A percentile compares a stretch with the other conserved stretches of the same genome.
Conservation (phyloP, 2,113 vertebrate genomes). For the Trichechus manatus region DNA sequence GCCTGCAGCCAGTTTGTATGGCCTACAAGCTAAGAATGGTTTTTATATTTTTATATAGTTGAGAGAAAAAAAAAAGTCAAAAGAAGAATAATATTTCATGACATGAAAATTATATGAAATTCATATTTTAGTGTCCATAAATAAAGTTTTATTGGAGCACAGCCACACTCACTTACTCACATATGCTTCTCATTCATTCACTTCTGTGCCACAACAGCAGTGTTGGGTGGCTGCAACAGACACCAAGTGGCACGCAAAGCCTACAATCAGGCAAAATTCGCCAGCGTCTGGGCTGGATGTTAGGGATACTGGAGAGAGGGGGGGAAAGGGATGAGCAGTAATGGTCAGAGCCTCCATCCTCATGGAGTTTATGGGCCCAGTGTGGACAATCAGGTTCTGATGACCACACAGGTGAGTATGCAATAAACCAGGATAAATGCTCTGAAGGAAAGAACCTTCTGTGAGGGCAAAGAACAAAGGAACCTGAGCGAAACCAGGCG, state of each 20-base stretch:
- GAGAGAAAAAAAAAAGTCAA: not conserved
- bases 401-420: not conserved
- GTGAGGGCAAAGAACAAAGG: not conserved
- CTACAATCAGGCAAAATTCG: not conserved
- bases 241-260: not conserved
- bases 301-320: not conserved
- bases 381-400: not conserved
- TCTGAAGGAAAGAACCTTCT: not conserved
- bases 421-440: not conserved
- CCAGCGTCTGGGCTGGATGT: not conserved
- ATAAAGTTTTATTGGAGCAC: not conserved
- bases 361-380: not conserved
- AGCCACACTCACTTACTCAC: not conserved
- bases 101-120: conserved; percentile 49
- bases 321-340: not conserved
- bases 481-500: not conserved
- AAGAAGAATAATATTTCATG: conserved; percentile 41
- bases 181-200: not conserved
- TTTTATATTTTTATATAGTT: conserved; percentile 41
- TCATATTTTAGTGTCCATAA: conserved; percentile 31
- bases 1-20: not conserved
- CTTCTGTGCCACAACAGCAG: not conserved
- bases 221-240: not conserved
- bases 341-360: not conserved
- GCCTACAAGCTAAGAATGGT: not conserved